phyloP scores from a whole-genome alignment of 2,888 invertebrate genomes.

The Agrochola lota region DNA sequence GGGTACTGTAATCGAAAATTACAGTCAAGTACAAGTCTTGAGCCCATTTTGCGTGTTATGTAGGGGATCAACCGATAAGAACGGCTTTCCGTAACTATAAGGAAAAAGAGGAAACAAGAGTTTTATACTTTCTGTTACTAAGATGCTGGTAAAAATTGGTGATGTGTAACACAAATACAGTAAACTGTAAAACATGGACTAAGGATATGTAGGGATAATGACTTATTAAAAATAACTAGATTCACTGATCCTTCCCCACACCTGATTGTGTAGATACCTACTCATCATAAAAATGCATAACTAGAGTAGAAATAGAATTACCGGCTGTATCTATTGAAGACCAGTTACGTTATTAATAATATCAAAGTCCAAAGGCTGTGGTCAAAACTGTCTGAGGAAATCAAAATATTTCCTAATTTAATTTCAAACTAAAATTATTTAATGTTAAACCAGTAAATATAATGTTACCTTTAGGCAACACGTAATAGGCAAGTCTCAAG shows the following conservation, averaged over 20 bases:
- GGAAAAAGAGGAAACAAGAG: background rate
- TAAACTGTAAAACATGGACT: background rate
- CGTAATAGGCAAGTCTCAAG: constrained; percentile 28
- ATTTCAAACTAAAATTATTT: constrained; percentile 2
- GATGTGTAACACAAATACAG: background rate
- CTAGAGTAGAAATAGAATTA: background rate
- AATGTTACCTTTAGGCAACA: background rate
- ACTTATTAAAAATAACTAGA: background rate
- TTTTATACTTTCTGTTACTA: constrained; percentile 13
- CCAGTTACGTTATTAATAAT: background rate
- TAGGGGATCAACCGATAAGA: constrained; percentile 22
- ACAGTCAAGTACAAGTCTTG: constrained; percentile 16
- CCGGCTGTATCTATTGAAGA: background rate
- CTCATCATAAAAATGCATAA: background rate
- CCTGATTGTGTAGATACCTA: background rate
- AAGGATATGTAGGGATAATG: background rate
- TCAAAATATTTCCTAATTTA: constrained; percentile 13
- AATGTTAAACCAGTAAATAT: background rate
- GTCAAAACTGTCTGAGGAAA: background rate
- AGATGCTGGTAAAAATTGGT: background rate
- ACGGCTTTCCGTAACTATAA: background rate
- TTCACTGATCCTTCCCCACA: background rate
- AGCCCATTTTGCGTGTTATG: constrained; percentile 23
- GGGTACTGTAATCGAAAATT: constrained; percentile 33
- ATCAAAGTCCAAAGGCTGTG: constrained; percentile 18